Evolutionary conservation across 2,113 vertebrate genomes (phyloP), one percentile per base, ranked within the genome.

Genomic region (Gobius niger): DNA sequence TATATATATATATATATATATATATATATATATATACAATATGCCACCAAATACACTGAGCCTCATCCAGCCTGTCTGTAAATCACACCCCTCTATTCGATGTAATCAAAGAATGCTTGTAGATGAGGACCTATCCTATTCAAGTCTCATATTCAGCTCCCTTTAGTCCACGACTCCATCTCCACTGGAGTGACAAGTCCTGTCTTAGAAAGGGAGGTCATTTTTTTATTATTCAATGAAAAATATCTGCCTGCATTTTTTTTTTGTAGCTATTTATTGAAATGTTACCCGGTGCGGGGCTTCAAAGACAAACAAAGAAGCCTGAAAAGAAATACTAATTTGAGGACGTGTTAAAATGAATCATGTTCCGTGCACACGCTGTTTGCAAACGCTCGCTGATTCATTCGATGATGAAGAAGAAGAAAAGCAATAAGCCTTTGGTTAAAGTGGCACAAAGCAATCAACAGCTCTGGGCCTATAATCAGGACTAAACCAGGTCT

Each of bases 361-460:
- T 40, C 56, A 42, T 40, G 56, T 59, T 7, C 11, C 7, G 41
- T 15, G 12, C 56, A 34, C 8, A 18, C 1, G 18, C 34, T 7
- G 54, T 41, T 6, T 40, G 6, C 24, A 7, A 24, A 14, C 16
- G 10, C 18, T 24, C 19, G 15, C 24, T 59, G 56, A 59, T 41
- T 59, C 56, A 59, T 34, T 0, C 3, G 13, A 15, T 19, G 52
- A 54, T 19, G 52, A 54, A 54, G 52, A 54, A 8, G 24, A 59
- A 59, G 34, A 40, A 59, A 59, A 59, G 24, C 34, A 34, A 40
- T 59, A 41, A 15, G 12, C 34, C 56, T 41, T 59, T 14, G 34
- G 56, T 59, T 59, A 59, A 59, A 59, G 56, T 59, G 34, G 10
- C 34, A n/a, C 24, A 41, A 59, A 59, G 56, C 56, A 59, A 59